phyloP scores from a whole-genome alignment of 2,888 invertebrate species.

The Entomobrya multifasciata region DNA sequence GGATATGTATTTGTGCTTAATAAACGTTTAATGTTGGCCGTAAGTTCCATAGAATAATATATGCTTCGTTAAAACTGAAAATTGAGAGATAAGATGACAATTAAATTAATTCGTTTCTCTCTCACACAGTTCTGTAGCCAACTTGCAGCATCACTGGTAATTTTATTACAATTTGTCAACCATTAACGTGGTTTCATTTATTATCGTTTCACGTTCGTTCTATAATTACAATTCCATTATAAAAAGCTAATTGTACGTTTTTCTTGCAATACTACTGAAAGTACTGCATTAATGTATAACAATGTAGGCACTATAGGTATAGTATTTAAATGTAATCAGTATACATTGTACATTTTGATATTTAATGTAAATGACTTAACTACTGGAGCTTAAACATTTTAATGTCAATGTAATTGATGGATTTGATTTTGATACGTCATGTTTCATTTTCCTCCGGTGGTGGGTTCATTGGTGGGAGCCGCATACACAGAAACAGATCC shows the following conservation, averaged over 20 bases:
- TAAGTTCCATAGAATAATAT: constrained; percentile 4
- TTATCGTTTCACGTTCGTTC: neutral
- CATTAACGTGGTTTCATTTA: no score
- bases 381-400: neutral
- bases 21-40: constrained; percentile 51
- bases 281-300: no score
- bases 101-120: neutral
- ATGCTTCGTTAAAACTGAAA: neutral
- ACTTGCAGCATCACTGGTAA: constrained; percentile 42
- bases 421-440: no score
- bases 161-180: constrained; percentile 38
- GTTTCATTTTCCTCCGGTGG: no score
- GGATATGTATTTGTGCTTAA: constrained; percentile 35
- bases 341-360: no score
- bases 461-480: neutral
- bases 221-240: neutral
- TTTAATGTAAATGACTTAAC: no score
- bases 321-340: no score
- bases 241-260: neutral
- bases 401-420: no score
- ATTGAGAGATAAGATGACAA: no score
- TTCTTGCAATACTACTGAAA: neutral
- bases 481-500: constrained; percentile 22
- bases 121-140: constrained; percentile 54
- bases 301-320: no score